Evolutionary conservation across 2,888 invertebrate species (phyloP).

Genomic region (Elegia similella): DNA sequence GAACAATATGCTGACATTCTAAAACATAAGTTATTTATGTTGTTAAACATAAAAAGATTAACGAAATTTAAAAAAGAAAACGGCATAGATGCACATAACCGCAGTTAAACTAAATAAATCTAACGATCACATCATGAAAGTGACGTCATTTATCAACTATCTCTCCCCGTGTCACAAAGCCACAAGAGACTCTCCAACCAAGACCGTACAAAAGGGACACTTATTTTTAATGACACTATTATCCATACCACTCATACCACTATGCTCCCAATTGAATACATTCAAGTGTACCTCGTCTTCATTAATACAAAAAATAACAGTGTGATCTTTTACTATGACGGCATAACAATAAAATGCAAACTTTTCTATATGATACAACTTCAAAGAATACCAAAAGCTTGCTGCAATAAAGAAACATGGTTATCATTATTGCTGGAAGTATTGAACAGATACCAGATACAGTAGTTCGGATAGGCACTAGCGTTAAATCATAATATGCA

Average conservation of each 20-base stretch:
- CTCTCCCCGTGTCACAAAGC: neutral
- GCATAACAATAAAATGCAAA: no score
- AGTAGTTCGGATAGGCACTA: no score
- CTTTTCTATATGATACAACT: no score
- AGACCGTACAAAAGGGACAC: neutral
- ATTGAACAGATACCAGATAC: no score
- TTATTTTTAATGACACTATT: constrained; percentile 9
- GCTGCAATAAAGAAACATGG: no score
- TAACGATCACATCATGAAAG: constrained; percentile 10
- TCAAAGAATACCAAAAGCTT: no score
- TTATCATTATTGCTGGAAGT: no score
- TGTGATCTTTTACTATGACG: neutral
- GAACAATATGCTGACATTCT: constrained; percentile 5
- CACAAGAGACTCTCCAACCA: constrained; percentile 6
- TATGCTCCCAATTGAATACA: neutral
- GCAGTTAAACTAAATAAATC: neutral
- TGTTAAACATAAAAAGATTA: neutral
- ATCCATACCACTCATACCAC: constrained; percentile 4
- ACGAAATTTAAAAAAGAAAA: neutral
- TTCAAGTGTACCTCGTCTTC: neutral
- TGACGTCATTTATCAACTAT: constrained; percentile 10
- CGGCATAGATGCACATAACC: neutral
- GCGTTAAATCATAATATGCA: neutral
- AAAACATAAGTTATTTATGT: constrained; percentile 2
- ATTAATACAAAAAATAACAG: neutral